These are phyloP conservation scores for Agriopis aurantiaria DNA, from an alignment of 2,888 invertebrate genomes.

Conservation along the genomic window DNA sequence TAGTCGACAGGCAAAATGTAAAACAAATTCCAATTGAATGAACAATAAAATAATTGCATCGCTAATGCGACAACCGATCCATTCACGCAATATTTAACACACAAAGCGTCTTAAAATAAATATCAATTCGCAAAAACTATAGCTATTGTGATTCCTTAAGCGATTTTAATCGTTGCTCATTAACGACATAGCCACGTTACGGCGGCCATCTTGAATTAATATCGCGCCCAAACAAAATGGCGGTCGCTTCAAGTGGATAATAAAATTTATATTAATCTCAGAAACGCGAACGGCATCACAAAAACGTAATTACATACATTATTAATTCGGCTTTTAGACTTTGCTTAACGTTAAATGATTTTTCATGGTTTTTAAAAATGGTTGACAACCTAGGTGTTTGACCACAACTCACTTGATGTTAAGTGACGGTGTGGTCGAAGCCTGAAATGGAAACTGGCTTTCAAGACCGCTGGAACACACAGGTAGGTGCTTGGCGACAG, in stretches of 20 bases:
- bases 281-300: constrained; percentile 62
- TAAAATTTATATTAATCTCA: constrained; percentile 77
- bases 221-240: constrained; percentile 77
- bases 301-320: constrained; percentile 63
- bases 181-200: constrained; percentile 76
- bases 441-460: too few relatives aligned
- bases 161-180: constrained; percentile 81
- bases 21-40: constrained; percentile 4
- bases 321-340: constrained; percentile 57
- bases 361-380: too few relatives aligned
- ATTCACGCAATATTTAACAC: constrained; percentile 18
- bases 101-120: constrained; percentile 28
- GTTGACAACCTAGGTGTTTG: too few relatives aligned
- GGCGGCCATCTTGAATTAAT: constrained; percentile 82
- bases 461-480: too few relatives aligned
- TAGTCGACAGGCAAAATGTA: background rate
- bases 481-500: too few relatives aligned
- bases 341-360: constrained; percentile 3
- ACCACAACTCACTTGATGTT: too few relatives aligned
- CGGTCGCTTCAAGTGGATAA: constrained; percentile 58
- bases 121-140: constrained; percentile 58
- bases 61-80: background rate
- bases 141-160: constrained; percentile 66
- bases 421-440: too few relatives aligned
- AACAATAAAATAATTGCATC: constrained; percentile 24